Evolutionary conservation across 2,797 vertebrate species (phyloP), one percentile per base, ranked within the genome.

Genomic region (Cuculus canorus): DNA sequence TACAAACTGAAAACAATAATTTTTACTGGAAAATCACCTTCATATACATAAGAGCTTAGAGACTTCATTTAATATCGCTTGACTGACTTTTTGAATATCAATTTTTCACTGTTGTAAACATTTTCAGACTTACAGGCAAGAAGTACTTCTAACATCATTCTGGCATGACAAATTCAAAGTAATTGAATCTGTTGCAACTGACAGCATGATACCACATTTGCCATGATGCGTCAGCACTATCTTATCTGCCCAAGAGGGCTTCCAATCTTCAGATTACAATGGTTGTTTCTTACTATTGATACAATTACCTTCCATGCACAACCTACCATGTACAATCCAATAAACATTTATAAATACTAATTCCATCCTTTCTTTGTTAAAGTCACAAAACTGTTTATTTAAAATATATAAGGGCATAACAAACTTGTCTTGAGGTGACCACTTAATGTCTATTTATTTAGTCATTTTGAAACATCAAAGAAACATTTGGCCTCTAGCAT

Each of bases 91-190:
- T 68, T 7, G 27, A 5, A 28, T 13, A 66, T 4, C 2, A 53
- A 0, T 53, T 41, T 92, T 88, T 80, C 4, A 3, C 3, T 10
- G 16, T 41, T 70, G 48, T 68, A 92, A 83, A 82, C 43, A 39
- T 47, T 16, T 75, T 47, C 57, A 53, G 47, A 68, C 10, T 56
- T 48, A 16, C 4, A 15, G 35, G n/a, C 43, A 63, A 56, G n/a
- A 15, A 35, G 17, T 61, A 63, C 35, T 92, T 82, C 66, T 79
- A 63, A 19, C 18, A 5, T 69, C 64, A 61, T 5, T 9, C 39
- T 43, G n/a, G 63, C 64, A 56, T 37, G 79, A 90, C 64, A 73
- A 89, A 92, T 94, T 53, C 66, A 28, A 73, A 86, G 66, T 80
- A 92, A 82, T 61, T 89, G 79, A 80, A 73, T 85, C 65, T 70